These are phyloP conservation scores for Rhombomys opimus DNA, from an alignment of 2,113 vertebrate genomes.

Conservation along the genomic window DNA sequence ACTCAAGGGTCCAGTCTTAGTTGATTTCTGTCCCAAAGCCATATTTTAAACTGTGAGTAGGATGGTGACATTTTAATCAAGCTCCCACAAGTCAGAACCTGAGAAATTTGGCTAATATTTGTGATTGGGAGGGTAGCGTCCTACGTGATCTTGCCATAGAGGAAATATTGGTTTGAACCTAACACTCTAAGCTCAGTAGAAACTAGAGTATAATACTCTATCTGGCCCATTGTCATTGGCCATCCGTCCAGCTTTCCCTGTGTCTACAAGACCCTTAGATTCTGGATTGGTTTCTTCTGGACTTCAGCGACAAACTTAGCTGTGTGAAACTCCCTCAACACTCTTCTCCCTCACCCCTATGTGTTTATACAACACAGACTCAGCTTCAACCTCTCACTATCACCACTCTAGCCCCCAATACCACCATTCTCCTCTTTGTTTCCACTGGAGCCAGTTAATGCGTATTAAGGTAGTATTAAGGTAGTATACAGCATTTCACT, in stretches of 20 bases:
- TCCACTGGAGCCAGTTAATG: no score
- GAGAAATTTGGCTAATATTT: neutral
- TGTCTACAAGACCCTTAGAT: neutral
- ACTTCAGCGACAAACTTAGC: neutral
- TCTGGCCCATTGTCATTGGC: neutral
- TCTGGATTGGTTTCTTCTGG: neutral
- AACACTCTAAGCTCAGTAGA: neutral
- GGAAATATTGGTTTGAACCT: neutral
- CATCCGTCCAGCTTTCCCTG: neutral
- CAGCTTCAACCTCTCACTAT: neutral
- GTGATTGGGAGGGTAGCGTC: neutral
- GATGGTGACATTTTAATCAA: conserved; percentile 1
- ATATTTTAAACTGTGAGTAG: neutral
- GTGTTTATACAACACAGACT: neutral
- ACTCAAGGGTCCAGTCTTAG: neutral
- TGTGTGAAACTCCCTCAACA: neutral
- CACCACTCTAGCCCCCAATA: neutral
- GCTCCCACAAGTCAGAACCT: neutral
- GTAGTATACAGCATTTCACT: neutral
- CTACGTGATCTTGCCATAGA: neutral
- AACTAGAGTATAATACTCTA: neutral
- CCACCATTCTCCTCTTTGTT: neutral
- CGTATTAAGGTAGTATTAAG: neutral
- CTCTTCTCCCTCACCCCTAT: no score
- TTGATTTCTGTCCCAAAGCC: neutral